These are phyloP conservation scores for Albula goreensis DNA, from an alignment of 2,113 vertebrate genomes.

Conservation along the genomic window DNA sequence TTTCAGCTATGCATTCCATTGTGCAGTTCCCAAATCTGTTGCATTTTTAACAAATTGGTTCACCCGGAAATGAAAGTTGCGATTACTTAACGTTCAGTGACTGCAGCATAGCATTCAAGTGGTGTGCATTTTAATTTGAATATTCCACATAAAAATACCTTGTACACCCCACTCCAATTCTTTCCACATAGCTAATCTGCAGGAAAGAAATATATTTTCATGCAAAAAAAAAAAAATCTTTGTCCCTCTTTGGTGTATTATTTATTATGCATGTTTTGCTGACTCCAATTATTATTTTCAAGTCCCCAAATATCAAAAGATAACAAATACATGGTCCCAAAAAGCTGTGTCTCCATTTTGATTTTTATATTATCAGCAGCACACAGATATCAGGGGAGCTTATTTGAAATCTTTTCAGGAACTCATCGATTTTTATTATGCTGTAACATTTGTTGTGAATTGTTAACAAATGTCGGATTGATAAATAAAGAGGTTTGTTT, in stretches of 20 bases:
- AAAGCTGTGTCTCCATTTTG: neutral
- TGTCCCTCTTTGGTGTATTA: neutral
- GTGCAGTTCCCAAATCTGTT: too few species aligned
- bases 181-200: too few species aligned
- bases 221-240: too few species aligned
- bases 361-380: neutral
- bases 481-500: neutral
- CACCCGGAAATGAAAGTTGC: too few species aligned
- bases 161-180: too few species aligned
- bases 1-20: too few species aligned
- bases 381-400: neutral
- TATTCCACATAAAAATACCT: too few species aligned
- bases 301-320: neutral
- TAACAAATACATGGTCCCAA: neutral
- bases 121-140: too few species aligned
- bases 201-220: too few species aligned
- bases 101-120: too few species aligned
- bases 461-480: neutral
- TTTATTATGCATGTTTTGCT: neutral
- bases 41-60: too few species aligned
- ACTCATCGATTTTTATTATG: neutral
- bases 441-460: conserved; percentile 1
- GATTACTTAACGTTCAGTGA: too few species aligned
- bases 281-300: neutral
- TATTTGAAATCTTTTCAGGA: neutral